Evolutionary conservation across 2,888 invertebrate species (phyloP), one percentile per base, ranked within the genome.

Genomic region (Tetrapedia diversipes): DNA sequence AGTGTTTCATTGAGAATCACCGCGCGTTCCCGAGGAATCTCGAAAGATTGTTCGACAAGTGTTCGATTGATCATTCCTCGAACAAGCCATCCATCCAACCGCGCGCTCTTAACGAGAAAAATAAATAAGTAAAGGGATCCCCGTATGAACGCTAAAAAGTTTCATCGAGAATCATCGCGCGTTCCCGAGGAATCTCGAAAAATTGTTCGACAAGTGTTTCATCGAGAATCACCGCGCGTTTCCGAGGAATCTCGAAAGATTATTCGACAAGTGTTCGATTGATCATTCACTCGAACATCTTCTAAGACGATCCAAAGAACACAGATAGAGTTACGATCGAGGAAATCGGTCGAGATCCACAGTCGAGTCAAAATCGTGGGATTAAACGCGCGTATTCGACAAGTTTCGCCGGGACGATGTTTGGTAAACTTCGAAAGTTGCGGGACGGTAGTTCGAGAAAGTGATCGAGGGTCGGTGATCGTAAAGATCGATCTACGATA

Each of bases 371-470:
- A 39, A 14, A 14, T 39, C 14, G n/a, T 22, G 4, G 41, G 32
- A 37, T n/a, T 41, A 16, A n/a, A n/a, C 4, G 41, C 6, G n/a
- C 6, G 4, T n/a, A n/a, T 11, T 27, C 27, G 19, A 4, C 4
- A 7, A 10, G n/a, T 59, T 59, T 37, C 32, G 34, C 7, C 29
- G 11, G 14, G 32, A 19, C n/a, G 27, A 51, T 45, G 37, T n/a
- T 22, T 19, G 27, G 14, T 19, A 32, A 27, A 24, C 27, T 60
- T 70, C 19, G 59, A 19, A 53, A 72, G n/a, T 39, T 45, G 60
- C 57, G 57, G 47, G 32, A 7, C 47, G 6, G 7, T 16, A 11
- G 10, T 11, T 22, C 11, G 47, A 22, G 1, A 47, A 24, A 47
- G 47, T 24, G 24, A n/a, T n/a, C 22, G 14, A 10, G 27, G 19